phyloP scores from a whole-genome alignment of 2,113 vertebrate species.

The Myiopsitta monachus region DNA sequence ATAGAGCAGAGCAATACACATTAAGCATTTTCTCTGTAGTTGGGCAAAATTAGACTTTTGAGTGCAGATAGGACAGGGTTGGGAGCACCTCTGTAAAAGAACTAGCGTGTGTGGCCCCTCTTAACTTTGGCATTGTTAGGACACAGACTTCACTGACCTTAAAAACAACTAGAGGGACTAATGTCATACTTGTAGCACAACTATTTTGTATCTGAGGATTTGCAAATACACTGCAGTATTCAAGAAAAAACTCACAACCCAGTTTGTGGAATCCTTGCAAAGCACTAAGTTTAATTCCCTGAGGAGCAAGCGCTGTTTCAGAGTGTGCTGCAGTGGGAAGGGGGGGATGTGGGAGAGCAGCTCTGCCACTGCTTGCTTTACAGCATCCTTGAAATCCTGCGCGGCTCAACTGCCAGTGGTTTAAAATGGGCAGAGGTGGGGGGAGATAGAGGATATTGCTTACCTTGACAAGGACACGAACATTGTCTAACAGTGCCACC shows the following conservation, averaged over 20 bases:
- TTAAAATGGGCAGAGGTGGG: background rate
- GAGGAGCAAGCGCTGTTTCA: accelerated
- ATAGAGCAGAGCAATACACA: background rate
- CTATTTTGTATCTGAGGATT: background rate
- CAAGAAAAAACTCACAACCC: background rate
- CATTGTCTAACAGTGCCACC: conserved; percentile 60
- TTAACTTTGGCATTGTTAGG: background rate
- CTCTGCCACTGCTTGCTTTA: background rate
- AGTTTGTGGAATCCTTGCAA: background rate
- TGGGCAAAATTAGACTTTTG: background rate
- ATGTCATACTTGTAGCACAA: background rate
- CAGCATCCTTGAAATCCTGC: background rate
- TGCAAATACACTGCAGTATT: background rate
- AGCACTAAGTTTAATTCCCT: background rate
- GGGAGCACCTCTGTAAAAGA: background rate
- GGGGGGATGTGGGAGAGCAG: background rate
- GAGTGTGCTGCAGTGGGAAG: accelerated
- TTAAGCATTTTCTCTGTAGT: background rate
- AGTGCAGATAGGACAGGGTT: background rate
- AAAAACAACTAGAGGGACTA: background rate
- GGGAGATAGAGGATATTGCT: background rate
- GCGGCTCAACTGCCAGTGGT: background rate
- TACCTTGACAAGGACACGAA: conserved; percentile 30
- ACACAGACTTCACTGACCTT: background rate
- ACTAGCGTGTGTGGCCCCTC: accelerated